These are phyloP conservation scores for Acanthosepion lycidas DNA, from an alignment of 2,888 invertebrate genomes.

Conservation along the genomic window DNA sequence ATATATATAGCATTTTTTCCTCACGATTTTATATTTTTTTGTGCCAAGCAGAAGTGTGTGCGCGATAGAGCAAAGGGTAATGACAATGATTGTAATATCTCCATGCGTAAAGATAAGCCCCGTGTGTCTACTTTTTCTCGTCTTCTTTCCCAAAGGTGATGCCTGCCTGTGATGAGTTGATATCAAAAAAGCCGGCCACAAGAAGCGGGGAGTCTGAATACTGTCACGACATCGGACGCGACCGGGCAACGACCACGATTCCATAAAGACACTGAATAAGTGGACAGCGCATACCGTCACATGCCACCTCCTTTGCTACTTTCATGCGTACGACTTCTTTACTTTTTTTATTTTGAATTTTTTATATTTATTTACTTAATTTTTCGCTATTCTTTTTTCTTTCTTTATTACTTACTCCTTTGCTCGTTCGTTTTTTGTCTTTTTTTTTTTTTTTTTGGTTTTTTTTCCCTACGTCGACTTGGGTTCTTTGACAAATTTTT, in stretches of 20 bases:
- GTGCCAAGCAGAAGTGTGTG: neutral
- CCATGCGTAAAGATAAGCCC: neutral
- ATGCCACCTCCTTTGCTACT: neutral
- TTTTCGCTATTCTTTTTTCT: too few species aligned
- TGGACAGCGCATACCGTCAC: neutral
- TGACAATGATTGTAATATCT: neutral
- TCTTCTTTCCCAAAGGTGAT: neutral
- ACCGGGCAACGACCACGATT: neutral
- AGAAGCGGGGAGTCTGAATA: neutral
- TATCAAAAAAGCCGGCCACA: neutral
- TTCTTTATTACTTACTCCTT: too few species aligned
- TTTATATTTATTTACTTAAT: too few species aligned
- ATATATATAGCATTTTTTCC: neutral
- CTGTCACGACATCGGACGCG: slow-evolving; percentile 33
- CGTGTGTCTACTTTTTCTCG: neutral
- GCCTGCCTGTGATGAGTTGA: neutral
- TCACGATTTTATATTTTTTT: neutral
- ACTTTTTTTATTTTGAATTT: too few species aligned
- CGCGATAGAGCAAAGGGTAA: neutral
- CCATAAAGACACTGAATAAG: neutral
- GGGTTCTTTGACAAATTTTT: too few species aligned
- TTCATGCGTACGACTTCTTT: too few species aligned
- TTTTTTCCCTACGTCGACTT: too few species aligned
- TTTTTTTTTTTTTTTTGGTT: too few species aligned
- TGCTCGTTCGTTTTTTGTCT: too few species aligned